Evolutionary conservation across 2,797 vertebrate genomes (phyloP).

Genomic region (Fringilla coelebs): DNA sequence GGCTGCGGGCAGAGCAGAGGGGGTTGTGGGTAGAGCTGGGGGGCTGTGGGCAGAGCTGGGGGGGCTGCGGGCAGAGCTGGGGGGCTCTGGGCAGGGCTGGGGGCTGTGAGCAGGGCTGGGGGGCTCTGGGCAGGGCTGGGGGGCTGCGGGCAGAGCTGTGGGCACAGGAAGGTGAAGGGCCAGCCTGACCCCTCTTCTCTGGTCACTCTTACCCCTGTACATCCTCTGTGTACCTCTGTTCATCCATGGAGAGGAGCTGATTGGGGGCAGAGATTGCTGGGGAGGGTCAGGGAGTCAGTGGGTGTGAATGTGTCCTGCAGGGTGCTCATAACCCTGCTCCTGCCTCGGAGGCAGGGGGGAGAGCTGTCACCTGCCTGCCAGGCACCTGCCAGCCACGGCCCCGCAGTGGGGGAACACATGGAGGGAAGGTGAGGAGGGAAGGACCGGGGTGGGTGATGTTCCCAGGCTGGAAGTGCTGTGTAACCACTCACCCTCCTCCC

Average conservation of each 20-base stretch:
- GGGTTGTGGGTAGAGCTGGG: too few species aligned
- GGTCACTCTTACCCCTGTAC: neutral
- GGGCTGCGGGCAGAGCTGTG: fast-evolving
- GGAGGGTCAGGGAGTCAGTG: neutral
- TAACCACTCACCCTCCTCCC: neutral
- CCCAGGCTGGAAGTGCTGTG: neutral
- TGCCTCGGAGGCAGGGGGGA: fast-evolving
- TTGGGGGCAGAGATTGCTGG: neutral
- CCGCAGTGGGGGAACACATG: fast-evolving
- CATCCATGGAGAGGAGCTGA: neutral
- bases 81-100: too few species aligned
- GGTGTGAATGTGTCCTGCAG: neutral
- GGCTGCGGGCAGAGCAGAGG: too few species aligned
- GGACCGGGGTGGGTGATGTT: neutral
- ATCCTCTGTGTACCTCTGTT: fast-evolving
- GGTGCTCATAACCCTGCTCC: neutral
- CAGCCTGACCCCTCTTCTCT: neutral
- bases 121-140: too few species aligned
- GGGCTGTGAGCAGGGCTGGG: too few species aligned
- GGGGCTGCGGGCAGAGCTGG: too few species aligned
- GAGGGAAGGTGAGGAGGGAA: neutral
- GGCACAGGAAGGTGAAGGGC: neutral
- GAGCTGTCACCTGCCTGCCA: neutral
- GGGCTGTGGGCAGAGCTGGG: too few species aligned
- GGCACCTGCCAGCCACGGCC: neutral